Conservation (phyloP, 2,888 invertebrate species). For the Nasonovia ribisnigri region DNA sequence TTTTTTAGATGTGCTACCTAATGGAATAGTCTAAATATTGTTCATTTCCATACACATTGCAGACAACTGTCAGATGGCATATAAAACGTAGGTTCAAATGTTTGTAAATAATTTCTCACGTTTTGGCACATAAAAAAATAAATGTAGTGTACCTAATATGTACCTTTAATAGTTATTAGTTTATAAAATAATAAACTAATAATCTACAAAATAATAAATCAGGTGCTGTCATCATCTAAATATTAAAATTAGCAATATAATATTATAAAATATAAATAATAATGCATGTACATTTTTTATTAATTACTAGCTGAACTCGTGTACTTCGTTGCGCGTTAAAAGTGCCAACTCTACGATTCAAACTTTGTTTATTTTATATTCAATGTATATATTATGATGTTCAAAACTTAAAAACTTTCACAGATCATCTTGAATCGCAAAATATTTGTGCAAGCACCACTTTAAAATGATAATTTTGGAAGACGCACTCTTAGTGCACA, state of each 20-base stretch:
- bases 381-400: too few species aligned
- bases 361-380: too few species aligned
- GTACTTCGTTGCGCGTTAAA: too few species aligned
- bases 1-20: neutral
- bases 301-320: too few species aligned
- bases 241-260: neutral
- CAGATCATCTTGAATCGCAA: too few species aligned
- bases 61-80: neutral
- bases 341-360: too few species aligned
- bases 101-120: neutral
- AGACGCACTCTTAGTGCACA: too few species aligned
- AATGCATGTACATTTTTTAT: too few species aligned
- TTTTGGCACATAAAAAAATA: neutral
- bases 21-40: neutral
- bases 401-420: too few species aligned
- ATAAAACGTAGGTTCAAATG: neutral
- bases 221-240: neutral
- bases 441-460: too few species aligned
- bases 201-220: neutral
- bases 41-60: neutral
- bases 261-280: neutral
- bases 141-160: neutral
- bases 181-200: neutral
- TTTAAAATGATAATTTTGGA: too few species aligned
- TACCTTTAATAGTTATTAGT: neutral